A percentile compares a stretch with the other conserved stretches of the same genome.
phyloP scores from a whole-genome alignment of 1,140 invertebrate genomes.

The Drosophila prosaltans region DNA sequence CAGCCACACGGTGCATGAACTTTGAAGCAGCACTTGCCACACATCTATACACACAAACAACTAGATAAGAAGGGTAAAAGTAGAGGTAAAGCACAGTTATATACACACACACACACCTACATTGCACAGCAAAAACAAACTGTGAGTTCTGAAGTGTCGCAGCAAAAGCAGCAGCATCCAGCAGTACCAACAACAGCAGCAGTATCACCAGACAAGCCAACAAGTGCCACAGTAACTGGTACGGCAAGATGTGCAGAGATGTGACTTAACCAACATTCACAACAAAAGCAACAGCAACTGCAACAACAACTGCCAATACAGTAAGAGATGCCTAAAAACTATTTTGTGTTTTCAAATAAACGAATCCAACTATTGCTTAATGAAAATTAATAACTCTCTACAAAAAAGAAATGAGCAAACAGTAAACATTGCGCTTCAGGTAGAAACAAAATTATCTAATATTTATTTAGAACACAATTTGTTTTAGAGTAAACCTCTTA shows the following conservation, averaged over 20 bases:
- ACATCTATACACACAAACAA: conserved; percentile 38
- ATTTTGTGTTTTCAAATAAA: not conserved
- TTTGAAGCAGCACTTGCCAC: conserved; percentile 74
- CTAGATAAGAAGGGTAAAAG: not conserved
- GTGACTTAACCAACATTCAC: conserved; percentile 45
- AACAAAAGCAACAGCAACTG: conserved; percentile 36
- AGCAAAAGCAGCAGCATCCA: conserved; percentile 35
- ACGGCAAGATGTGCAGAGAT: conserved; percentile 1
- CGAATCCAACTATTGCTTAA: not conserved
- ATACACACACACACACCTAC: conserved; percentile 34
- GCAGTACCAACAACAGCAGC: conserved; percentile 12
- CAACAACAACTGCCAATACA: conserved; percentile 50
- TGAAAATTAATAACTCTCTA: too few relatives aligned
- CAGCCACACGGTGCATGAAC: conserved; percentile 73
- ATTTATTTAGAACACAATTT: too few relatives aligned
- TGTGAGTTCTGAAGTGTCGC: conserved; percentile 72
- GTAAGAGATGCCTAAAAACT: conserved; percentile 31
- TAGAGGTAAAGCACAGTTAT: conserved; percentile 27
- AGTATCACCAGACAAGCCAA: conserved; percentile 60
- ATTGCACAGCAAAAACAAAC: conserved; percentile 67
- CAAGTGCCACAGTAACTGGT: conserved; percentile 66
- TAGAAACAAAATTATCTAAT: too few relatives aligned
- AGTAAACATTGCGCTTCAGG: too few relatives aligned
- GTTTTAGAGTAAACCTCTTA: too few relatives aligned
- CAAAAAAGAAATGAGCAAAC: not conserved